phyloP scores from a whole-genome alignment of 2,113 vertebrate genomes.

The Boleophthalmus pectinirostris region DNA sequence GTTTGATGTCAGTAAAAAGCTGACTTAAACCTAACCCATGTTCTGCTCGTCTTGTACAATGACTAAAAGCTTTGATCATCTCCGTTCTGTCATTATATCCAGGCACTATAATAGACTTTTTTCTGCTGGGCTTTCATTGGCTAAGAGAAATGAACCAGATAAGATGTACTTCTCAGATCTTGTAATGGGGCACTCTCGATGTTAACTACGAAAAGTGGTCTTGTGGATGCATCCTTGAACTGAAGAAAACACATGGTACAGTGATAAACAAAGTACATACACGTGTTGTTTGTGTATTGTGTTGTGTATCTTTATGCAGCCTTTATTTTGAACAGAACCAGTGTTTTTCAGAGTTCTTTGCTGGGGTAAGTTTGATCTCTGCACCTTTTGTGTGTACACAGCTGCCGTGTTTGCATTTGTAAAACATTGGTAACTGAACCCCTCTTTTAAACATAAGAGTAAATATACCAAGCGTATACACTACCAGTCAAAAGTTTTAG shows the following conservation, averaged over 20 bases:
- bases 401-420: no score
- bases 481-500: no score
- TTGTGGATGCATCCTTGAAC: no score
- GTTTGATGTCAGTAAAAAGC: neutral
- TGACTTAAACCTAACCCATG: neutral
- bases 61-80: conserved; percentile 22
- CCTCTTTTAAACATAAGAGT: no score
- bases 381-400: neutral
- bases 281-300: neutral
- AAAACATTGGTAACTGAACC: no score
- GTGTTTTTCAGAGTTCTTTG: neutral
- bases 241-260: no score
- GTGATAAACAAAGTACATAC: neutral
- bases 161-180: neutral
- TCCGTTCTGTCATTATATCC: conserved; percentile 13
- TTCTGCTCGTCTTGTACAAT: neutral
- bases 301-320: neutral
- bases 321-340: neutral
- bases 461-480: no score
- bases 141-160: neutral
- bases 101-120: neutral
- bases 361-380: neutral
- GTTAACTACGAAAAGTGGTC: no score
- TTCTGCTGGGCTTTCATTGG: neutral
- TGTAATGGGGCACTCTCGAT: no score